Evolutionary conservation across 2,888 invertebrate genomes (phyloP).

Genomic region (Eupithecia inturbata): DNA sequence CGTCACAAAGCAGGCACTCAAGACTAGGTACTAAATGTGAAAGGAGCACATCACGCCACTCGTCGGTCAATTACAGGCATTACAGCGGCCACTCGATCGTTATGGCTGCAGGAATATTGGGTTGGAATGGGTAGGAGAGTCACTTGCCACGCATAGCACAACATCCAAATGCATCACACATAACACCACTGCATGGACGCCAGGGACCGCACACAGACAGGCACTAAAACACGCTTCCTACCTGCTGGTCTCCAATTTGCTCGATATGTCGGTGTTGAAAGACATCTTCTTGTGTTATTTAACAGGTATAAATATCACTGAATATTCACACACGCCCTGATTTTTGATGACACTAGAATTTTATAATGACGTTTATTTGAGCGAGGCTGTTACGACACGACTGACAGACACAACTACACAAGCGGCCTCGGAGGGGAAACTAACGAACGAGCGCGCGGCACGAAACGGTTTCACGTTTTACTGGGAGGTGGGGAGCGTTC

Average conservation of each 20-base stretch:
- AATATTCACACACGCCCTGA: slow-evolving; percentile 74
- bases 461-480: slow-evolving; percentile 76
- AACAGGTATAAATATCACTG: slow-evolving; percentile 79
- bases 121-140: slow-evolving; percentile 22
- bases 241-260: slow-evolving; percentile 83
- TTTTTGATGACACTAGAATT: slow-evolving; percentile 68
- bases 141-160: slow-evolving; percentile 35
- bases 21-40: slow-evolving; percentile 49
- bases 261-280: slow-evolving; percentile 80
- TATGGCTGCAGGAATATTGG: slow-evolving; percentile 12
- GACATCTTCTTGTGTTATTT: slow-evolving; percentile 82
- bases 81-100: slow-evolving; percentile 37
- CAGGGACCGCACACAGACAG: slow-evolving; percentile 52
- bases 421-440: slow-evolving; percentile 51
- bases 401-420: no score
- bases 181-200: slow-evolving; percentile 47
- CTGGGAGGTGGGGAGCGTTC: slow-evolving; percentile 72
- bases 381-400: slow-evolving; percentile 70
- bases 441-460: slow-evolving; percentile 56
- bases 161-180: slow-evolving; percentile 53
- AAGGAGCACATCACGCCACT: slow-evolving; percentile 50
- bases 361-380: slow-evolving; percentile 61
- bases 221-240: slow-evolving; percentile 62
- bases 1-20: slow-evolving; percentile 42
- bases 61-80: slow-evolving; percentile 28